These are phyloP conservation scores for Actinemys pallida DNA, from an alignment of 2,113 vertebrate species.

Conservation along the genomic window DNA sequence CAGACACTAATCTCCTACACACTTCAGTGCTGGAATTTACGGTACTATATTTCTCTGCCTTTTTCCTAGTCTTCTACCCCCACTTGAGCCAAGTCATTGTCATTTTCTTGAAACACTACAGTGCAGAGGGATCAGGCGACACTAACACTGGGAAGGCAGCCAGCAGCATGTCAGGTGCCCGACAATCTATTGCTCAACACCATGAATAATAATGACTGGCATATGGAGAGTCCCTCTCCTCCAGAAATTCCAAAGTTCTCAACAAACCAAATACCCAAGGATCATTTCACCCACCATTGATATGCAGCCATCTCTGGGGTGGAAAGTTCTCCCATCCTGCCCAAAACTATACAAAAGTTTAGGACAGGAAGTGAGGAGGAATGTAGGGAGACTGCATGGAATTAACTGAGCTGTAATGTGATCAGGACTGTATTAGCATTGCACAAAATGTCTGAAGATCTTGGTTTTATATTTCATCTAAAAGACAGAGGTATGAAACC, in stretches of 20 bases:
- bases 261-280: background rate
- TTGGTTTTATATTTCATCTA: background rate
- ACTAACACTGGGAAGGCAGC: slow-evolving; percentile 15
- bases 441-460: background rate
- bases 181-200: slow-evolving; percentile 49
- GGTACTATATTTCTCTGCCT: background rate
- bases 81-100: background rate
- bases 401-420: background rate
- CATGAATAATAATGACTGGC: slow-evolving; percentile 55
- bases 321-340: background rate
- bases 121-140: slow-evolving; percentile 11
- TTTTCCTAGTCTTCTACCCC: background rate
- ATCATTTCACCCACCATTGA: background rate
- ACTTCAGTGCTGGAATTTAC: background rate
- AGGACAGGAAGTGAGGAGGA: background rate
- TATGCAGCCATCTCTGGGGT: accelerated
- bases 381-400: background rate
- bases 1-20: background rate
- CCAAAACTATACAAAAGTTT: background rate
- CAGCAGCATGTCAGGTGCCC: slow-evolving; percentile 19
- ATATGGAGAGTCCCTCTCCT: background rate
- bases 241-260: background rate
- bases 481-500: background rate
- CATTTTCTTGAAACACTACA: slow-evolving; percentile 14
- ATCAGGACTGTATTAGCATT: background rate